phyloP scores from a whole-genome alignment of 1,140 invertebrate species.

The Leptinotarsa undecemlineata region DNA sequence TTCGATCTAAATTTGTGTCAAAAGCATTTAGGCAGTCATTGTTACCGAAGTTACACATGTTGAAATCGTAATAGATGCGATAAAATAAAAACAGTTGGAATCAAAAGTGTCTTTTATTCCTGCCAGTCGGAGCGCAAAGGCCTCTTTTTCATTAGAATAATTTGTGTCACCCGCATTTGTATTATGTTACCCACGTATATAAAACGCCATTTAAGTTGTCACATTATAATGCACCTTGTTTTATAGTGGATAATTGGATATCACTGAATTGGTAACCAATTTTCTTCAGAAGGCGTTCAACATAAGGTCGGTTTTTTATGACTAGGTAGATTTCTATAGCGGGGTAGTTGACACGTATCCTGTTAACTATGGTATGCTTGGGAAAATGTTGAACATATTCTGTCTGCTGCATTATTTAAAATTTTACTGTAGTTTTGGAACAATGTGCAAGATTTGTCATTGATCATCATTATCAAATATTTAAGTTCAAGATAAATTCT shows the following conservation, averaged over 20 bases:
- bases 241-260: slow-evolving; percentile 23
- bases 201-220: slow-evolving; percentile 27
- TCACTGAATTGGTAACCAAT: slow-evolving; percentile 25
- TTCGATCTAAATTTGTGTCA: slow-evolving; percentile 28
- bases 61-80: slow-evolving; percentile 27
- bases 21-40: slow-evolving; percentile 25
- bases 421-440: too few species aligned
- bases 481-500: too few species aligned
- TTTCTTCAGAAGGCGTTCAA: slow-evolving; percentile 11
- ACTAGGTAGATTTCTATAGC: neutral
- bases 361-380: neutral
- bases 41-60: slow-evolving; percentile 27
- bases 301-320: slow-evolving; percentile 16
- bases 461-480: too few species aligned
- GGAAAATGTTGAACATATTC: too few species aligned
- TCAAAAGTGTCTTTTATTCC: slow-evolving; percentile 23
- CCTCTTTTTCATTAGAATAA: slow-evolving; percentile 26
- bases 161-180: slow-evolving; percentile 27
- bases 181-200: slow-evolving; percentile 22
- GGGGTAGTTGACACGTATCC: neutral
- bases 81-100: slow-evolving; percentile 25
- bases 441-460: too few species aligned
- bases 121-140: slow-evolving; percentile 17
- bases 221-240: slow-evolving; percentile 27
- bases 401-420: too few species aligned